Conservation (phyloP, 2,113 vertebrate genomes). For the Nestor notabilis region DNA sequence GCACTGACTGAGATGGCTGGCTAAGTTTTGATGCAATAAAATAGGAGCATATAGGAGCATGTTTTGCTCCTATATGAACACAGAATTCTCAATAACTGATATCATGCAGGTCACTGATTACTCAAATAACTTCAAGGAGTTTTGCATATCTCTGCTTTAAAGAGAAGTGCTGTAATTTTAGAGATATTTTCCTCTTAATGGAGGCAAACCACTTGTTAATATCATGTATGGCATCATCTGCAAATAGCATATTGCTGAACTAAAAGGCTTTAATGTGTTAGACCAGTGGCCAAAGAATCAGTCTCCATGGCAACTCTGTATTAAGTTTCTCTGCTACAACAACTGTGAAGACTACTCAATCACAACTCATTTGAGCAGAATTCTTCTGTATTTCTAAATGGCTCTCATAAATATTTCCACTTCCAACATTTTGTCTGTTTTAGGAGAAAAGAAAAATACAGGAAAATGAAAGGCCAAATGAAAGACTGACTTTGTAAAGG, state of each 20-base stretch:
- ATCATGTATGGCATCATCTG: constrained; percentile 62
- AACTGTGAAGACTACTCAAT: constrained; percentile 61
- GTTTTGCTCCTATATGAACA: background rate
- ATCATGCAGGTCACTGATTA: background rate
- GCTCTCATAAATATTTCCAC: constrained; percentile 61
- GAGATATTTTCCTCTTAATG: constrained; percentile 30
- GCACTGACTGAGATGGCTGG: background rate
- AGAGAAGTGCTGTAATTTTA: constrained; percentile 36
- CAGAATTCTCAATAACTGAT: background rate
- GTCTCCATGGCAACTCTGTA: constrained; percentile 78
- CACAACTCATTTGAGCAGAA: constrained; percentile 53
- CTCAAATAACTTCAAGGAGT: constrained; percentile 2
- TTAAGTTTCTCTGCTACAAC: constrained; percentile 62
- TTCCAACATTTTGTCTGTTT: constrained; percentile 47
- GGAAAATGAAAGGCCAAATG: background rate
- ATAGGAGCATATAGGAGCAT: no score
- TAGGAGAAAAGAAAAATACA: constrained; percentile 23
- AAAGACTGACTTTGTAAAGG: constrained; percentile 14
- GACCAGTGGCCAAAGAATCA: constrained; percentile 73
- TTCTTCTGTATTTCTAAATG: constrained; percentile 69
- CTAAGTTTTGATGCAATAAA: background rate
- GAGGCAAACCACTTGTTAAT: constrained; percentile 67
- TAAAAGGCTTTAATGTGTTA: constrained; percentile 71
- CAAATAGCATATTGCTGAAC: constrained; percentile 69
- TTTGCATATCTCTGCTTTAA: constrained; percentile 38